Evolutionary conservation across 2,113 vertebrate genomes (phyloP).

Genomic region (Eurypyga helias): DNA sequence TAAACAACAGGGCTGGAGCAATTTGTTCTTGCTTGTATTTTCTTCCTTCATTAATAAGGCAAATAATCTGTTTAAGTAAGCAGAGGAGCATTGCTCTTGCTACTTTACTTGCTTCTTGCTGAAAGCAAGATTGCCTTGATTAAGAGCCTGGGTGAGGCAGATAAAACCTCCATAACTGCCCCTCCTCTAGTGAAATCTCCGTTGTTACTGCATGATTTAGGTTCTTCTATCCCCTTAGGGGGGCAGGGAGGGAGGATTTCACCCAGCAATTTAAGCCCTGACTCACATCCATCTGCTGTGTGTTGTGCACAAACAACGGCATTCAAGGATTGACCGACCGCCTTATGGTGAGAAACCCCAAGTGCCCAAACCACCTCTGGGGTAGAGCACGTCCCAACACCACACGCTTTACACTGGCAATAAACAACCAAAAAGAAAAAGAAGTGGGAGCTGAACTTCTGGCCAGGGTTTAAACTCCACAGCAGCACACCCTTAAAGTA

Average conservation of each 20-base stretch:
- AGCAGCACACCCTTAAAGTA: background rate
- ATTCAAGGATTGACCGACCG: background rate
- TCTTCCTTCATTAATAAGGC: background rate
- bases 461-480: background rate
- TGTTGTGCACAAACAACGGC: background rate
- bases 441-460: background rate
- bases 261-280: background rate
- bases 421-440: background rate
- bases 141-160: background rate
- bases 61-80: background rate
- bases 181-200: background rate
- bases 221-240: background rate
- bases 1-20: background rate
- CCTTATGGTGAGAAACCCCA: background rate
- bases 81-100: background rate
- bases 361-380: background rate
- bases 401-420: background rate
- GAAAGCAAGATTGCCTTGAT: background rate
- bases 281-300: background rate
- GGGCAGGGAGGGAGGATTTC: background rate
- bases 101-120: background rate
- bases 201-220: background rate
- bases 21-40: background rate
- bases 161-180: background rate
- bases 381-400: background rate